A percentile compares a stretch with the other conserved stretches of the same genome.
Evolutionary conservation across 2,797 vertebrate genomes (phyloP).

Genomic region (Bradypus variegatus): DNA sequence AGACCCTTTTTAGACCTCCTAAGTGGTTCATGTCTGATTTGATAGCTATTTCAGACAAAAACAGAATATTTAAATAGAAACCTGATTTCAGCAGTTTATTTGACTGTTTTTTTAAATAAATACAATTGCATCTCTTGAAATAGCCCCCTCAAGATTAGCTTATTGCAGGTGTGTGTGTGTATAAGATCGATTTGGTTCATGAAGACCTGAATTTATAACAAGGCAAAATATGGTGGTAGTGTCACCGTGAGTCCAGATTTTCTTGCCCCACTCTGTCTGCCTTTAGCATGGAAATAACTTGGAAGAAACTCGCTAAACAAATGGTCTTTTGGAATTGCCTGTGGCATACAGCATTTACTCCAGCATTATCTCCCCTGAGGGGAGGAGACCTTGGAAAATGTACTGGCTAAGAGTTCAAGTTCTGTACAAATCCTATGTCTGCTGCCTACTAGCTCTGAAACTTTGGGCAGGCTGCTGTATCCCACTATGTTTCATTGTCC

Average conservation of each 20-base stretch:
- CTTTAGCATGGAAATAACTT: background rate
- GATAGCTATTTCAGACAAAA: background rate
- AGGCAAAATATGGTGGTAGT: background rate
- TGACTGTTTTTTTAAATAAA: background rate
- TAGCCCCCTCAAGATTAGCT: background rate
- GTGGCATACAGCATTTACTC: background rate
- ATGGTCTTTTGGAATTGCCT: background rate
- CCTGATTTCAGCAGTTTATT: background rate
- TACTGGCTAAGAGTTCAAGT: background rate
- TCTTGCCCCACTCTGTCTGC: background rate
- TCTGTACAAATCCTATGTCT: background rate
- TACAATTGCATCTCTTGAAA: background rate
- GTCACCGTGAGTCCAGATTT: background rate
- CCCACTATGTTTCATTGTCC: background rate
- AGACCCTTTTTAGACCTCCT: background rate
- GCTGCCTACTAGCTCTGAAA: background rate
- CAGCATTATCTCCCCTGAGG: background rate
- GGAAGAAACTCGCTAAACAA: background rate
- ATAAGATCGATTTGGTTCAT: background rate
- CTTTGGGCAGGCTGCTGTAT: background rate
- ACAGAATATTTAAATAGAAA: background rate
- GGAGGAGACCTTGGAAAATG: background rate
- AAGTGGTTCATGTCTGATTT: background rate
- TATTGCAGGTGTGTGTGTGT: background rate
- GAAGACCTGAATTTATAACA: background rate